Conservation (phyloP, 2,888 invertebrate genomes). For the Laspeyria flexula region DNA sequence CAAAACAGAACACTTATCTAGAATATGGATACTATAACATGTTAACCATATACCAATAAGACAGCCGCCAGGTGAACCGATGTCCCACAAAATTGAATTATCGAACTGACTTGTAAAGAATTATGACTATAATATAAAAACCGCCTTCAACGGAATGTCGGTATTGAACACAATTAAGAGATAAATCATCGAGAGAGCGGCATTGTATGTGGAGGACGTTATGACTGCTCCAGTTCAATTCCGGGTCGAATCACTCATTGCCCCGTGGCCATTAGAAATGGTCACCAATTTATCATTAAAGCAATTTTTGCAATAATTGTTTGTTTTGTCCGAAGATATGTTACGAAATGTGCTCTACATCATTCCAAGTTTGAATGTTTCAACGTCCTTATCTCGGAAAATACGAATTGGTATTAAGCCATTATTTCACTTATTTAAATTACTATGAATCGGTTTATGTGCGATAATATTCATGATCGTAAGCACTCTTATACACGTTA, state of each 20-base stretch:
- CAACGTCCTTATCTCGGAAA: too few relatives aligned
- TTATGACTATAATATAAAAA: slow-evolving; percentile 70
- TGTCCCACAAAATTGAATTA: slow-evolving; percentile 41
- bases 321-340: slow-evolving; percentile 61
- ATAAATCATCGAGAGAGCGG: slow-evolving; percentile 80
- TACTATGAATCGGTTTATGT: too few relatives aligned
- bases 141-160: slow-evolving; percentile 67
- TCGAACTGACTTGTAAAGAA: slow-evolving; percentile 59
- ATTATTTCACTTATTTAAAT: too few relatives aligned
- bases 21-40: slow-evolving; percentile 39
- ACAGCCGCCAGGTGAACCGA: slow-evolving; percentile 34
- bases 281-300: slow-evolving; percentile 86
- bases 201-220: slow-evolving; percentile 80
- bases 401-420: too few relatives aligned
- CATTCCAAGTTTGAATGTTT: too few relatives aligned
- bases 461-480: too few relatives aligned
- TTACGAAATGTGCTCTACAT: slow-evolving; percentile 64
- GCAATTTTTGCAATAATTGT: slow-evolving; percentile 85
- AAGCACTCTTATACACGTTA: too few relatives aligned
- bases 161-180: slow-evolving; percentile 75
- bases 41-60: slow-evolving; percentile 37
- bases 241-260: slow-evolving; percentile 72
- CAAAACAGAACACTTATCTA: slow-evolving; percentile 39
- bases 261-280: slow-evolving; percentile 79
- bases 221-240: slow-evolving; percentile 77